Evolutionary conservation across 1,140 invertebrate genomes (phyloP), one percentile per base, ranked within the genome.

Genomic region (Heterodera schachtii): DNA sequence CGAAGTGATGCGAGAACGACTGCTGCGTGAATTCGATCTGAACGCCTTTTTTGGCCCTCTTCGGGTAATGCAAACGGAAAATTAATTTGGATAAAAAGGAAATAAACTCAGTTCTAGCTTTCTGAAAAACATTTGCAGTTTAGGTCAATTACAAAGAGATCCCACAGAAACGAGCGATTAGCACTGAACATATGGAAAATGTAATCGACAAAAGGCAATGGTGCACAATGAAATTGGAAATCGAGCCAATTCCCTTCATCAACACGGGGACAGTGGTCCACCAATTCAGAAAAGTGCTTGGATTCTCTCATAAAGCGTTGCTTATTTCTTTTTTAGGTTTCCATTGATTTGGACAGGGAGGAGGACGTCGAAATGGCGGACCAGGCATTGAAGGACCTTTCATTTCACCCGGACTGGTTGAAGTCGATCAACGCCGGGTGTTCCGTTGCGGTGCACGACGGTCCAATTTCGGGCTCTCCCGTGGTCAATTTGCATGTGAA

Each of bases 21-120:
- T 98, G 44, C 90, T 92, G 73, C 93, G 92, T 75, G 96, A 99
- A 86, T 98, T 95, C 90, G 95, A 95, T 90, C 93, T 98, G 75
- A 94, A 98, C 60, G 95, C 93, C 3, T 94, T 96, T 84, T 90
- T 98, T n/a, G 97, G 97, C 1, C 93, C 94, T 0, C 90, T 98
- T n/a, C 95, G 96, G 92, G 96, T 99, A 73, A 11, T 79, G 9
- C 41, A 78, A 46, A 31, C 9, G 6, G 1, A 43, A 16, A 46
- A 9, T 73, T 3, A 13, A 13, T 13, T n/a, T n/a, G n/a, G n/a
- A n/a, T n/a, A n/a, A n/a, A n/a, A n/a, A n/a, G n/a, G n/a, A n/a
- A n/a, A n/a, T n/a, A n/a, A n/a, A n/a, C n/a, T n/a, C n/a, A n/a
- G n/a, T n/a, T n/a, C n/a, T n/a, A n/a, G n/a, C n/a, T n/a, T 46